Base-by-base conservation (phyloP, 92 coral and sea anemone species). In the Bergia puertoricense region DNA sequence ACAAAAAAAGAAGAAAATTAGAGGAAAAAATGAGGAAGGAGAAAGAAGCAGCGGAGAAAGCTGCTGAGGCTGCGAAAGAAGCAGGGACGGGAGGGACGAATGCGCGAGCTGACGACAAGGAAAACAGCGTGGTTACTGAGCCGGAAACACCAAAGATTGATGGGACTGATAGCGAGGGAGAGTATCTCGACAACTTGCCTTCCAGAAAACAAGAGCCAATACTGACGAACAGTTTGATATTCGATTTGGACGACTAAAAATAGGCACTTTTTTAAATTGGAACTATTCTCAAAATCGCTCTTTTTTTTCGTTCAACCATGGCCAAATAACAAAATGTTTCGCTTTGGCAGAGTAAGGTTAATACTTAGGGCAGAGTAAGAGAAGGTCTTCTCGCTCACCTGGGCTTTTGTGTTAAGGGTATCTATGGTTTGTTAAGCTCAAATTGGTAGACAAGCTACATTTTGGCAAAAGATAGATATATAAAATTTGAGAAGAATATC, bases 181-280 rank as follows among this genome's bases (percentile, higher is more conserved):
- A 72, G 22, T 48, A 36, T 71, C 87, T 43, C 18, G 79, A 38
- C 44, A 67, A 69, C n/a, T 4, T 81, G 81, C 85, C 86, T 76
- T 88, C 66, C 88, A 85, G 82, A 89, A 86, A 66, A 85, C 84
- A 56, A 65, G 84, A 92, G 16, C 89, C 91, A 56, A 85, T 89
- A 41, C 81, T 95, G 67, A 90, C 95, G 11, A 95, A 96, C 86
- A 76, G 89, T 90, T 90, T 97, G 67, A 97, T 97, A 71, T 97
- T 97, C 88, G 98, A 95, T 80, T 86, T 97, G 72, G 99, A 97
- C 83, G 99, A 97, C 75, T 97, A 66, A 92, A 86, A 38, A n/a
- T 41, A 54, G 20, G 48, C 22, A 48, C 37, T 59, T 30, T 51
- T 18, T 79, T 54, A 13, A 0, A 4, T 48, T 79, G 50, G 11